These are phyloP conservation scores for Diarsia dahlii DNA, from an alignment of 2,888 invertebrate species.

Conservation along the genomic window DNA sequence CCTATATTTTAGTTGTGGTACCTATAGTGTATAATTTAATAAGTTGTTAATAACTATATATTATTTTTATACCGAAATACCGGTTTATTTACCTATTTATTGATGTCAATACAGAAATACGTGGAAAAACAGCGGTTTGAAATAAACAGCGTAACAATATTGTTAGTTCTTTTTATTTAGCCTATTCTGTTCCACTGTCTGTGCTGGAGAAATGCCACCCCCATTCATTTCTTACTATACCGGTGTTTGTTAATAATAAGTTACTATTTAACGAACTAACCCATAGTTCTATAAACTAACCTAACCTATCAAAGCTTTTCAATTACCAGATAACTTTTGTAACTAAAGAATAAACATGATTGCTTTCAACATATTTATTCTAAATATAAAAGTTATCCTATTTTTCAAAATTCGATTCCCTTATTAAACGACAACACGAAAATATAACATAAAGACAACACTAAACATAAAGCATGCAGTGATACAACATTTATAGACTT, in stretches of 20 bases:
- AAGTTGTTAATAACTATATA: background rate
- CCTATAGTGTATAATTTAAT: background rate
- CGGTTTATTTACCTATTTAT: background rate
- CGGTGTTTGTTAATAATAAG: background rate
- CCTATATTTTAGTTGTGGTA: background rate
- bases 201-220: too few species aligned
- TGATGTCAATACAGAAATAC: background rate
- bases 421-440: background rate
- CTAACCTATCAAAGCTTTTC: background rate
- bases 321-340: background rate
- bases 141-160: background rate
- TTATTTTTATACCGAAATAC: background rate
- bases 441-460: slow-evolving; percentile 6
- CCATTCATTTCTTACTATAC: too few species aligned
- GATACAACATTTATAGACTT: slow-evolving; percentile 73
- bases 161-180: background rate
- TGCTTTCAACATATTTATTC: too few species aligned
- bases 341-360: background rate
- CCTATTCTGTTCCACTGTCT: too few species aligned
- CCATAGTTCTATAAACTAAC: background rate
- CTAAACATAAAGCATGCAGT: slow-evolving; percentile 48
- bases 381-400: background rate
- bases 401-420: background rate
- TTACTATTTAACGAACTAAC: background rate
- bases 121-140: background rate